Conservation (phyloP, 2,888 invertebrate genomes). For the Rhodophaea formosa region DNA sequence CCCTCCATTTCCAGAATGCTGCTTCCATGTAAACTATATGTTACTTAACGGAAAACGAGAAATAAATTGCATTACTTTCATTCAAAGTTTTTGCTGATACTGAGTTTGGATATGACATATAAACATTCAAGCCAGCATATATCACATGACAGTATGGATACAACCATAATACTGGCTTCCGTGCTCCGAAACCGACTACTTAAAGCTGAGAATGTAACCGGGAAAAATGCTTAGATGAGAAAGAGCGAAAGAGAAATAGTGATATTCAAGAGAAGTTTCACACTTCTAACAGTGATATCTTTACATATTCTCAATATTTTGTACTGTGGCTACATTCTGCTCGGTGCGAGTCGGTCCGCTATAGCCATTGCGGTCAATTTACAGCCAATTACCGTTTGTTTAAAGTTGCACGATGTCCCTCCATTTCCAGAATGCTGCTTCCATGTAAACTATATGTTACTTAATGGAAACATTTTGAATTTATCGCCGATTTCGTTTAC, state of each 20-base stretch:
- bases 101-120: too few species aligned
- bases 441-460: background rate
- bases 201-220: too few species aligned
- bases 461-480: too few species aligned
- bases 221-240: too few species aligned
- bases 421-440: background rate
- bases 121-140: too few species aligned
- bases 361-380: slow-evolving; percentile 5
- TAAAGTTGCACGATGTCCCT: background rate
- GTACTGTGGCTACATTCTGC: background rate
- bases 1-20: background rate
- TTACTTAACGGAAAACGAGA: background rate
- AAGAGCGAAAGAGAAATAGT: too few species aligned
- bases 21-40: background rate
- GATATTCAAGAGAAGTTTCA: too few species aligned
- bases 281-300: too few species aligned
- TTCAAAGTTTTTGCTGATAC: background rate
- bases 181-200: too few species aligned
- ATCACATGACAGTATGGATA: too few species aligned
- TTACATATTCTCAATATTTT: background rate
- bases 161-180: too few species aligned
- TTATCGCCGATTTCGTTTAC: too few species aligned
- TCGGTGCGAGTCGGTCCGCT: background rate
- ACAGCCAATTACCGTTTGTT: slow-evolving; percentile 13
- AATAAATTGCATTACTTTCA: background rate